Percentiles rank a stretch among this genome's conserved stretches.
Evolutionary conservation across 2,888 invertebrate genomes (phyloP).

Genomic region (Malachius bipustulatus): DNA sequence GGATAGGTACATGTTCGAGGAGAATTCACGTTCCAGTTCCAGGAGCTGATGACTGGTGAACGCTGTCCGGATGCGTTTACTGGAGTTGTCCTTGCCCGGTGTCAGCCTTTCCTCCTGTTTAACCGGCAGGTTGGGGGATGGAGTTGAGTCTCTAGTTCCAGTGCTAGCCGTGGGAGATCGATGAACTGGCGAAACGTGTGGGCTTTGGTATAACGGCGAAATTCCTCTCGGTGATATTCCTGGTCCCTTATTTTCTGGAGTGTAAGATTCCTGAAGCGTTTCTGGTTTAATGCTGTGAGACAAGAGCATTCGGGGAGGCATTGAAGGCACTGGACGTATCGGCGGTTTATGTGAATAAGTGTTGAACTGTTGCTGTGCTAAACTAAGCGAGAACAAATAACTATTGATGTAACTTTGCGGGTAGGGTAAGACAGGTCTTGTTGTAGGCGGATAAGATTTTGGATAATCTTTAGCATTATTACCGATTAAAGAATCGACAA

Average conservation of each 20-base stretch:
- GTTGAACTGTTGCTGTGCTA: conserved; percentile 45
- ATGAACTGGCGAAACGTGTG: conserved; percentile 18
- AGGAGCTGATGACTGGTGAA: conserved; percentile 84
- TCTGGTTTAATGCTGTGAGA: conserved; percentile 4
- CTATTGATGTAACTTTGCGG: conserved; percentile 52
- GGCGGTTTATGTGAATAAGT: conserved; percentile 23
- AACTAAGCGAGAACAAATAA: conserved; percentile 50
- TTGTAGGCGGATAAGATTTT: conserved; percentile 37
- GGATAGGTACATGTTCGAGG: conserved; percentile 82
- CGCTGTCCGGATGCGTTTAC: conserved; percentile 83
- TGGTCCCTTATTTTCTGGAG: conserved; percentile 8
- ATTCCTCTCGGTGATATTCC: conserved; percentile 13
- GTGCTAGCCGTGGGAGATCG: conserved; percentile 31
- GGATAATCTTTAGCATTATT: conserved; percentile 44
- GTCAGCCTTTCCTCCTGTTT: conserved; percentile 38
- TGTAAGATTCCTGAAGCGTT: conserved; percentile 5
- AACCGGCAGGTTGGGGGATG: conserved; percentile 41
- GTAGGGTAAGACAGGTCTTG: conserved; percentile 47
- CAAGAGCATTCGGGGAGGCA: conserved; percentile 19
- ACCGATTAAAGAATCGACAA: conserved; percentile 69
- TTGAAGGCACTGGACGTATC: conserved; percentile 30
- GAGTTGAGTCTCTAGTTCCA: conserved; percentile 45
- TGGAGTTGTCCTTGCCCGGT: conserved; percentile 49
- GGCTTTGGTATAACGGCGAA: conserved; percentile 19
- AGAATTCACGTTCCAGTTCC: conserved; percentile 80